Base-by-base conservation (phyloP, 2,888 invertebrate genomes). In the Stenurella melanura region DNA sequence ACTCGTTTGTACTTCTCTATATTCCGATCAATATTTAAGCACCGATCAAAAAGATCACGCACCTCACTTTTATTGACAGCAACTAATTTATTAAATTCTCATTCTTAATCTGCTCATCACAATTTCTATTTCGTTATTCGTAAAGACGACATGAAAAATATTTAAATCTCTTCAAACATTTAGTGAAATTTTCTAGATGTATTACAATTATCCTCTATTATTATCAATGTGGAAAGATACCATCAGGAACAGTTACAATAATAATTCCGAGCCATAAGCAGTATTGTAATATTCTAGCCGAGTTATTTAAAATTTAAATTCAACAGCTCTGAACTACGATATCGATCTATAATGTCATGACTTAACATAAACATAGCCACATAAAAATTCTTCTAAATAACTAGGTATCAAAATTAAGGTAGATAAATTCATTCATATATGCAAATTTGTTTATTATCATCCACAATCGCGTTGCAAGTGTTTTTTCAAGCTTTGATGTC, bases 321-420 rank as follows among this genome's bases (percentile, higher is more conserved):
- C 82, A 83, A 84, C 84, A 84, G 83, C 83, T 84, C 78, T 80
- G 81, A 81, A 79, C 77, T 78, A 78, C 81, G 85, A 85, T 85
- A 84, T 84, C 80, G 84, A 85, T 85, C 85, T 85, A 73, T 82
- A 82, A 81, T 83, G 83, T 82, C 82, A 81, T 82, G 83, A 82
- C 82, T 83, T 80, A 78, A 82, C 83, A 81, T 78, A 81, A 82
- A 82, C 78, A 80, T 54, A 74, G 79, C 74, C 81, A 78, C 77
- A 83, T 80, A 82, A 81, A 84, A 82, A 84, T 83, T 83, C 83
- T 76, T 80, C 77, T 78, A 81, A 84, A 81, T 82, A 83, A 78
- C 76, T 79, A 80, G 80, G 79, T 81, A 83, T 78, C 78, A 77
- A 79, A 81, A 81, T 80, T 81, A 79, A 77, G 74, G 79, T 73